Evolutionary conservation across 1,140 invertebrate genomes (phyloP).

Genomic region (Trachymyrmex septentrionalis): DNA sequence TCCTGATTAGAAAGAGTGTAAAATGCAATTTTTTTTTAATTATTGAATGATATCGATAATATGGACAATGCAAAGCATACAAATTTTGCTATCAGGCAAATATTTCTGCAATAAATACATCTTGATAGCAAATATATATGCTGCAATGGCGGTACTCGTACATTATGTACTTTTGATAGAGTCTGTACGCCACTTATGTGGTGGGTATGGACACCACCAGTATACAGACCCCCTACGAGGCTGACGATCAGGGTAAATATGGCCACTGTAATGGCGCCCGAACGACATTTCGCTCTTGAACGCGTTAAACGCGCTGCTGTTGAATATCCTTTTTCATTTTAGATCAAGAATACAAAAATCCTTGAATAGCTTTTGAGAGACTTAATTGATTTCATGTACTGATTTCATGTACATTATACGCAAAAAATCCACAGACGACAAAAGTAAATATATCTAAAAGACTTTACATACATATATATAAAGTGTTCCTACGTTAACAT

Average conservation of each 20-base stretch:
- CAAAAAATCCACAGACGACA: background rate
- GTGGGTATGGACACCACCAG: conserved; percentile 78
- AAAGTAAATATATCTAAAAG: background rate
- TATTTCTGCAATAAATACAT: conserved; percentile 2
- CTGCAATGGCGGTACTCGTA: background rate
- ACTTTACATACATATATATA: background rate
- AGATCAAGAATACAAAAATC: conserved; percentile 31
- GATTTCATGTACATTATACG: conserved; percentile 12
- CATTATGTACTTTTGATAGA: conserved; percentile 71
- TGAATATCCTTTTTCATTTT: conserved; percentile 6
- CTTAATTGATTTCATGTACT: background rate
- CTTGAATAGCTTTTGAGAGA: background rate
- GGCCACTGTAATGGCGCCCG: conserved; percentile 84
- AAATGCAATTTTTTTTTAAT: background rate
- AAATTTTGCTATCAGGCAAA: conserved; percentile 23
- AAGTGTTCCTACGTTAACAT: too few species aligned
- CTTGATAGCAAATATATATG: background rate
- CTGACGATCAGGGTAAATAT: conserved; percentile 83
- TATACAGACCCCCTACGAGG: conserved; percentile 76
- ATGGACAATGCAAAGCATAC: conserved; percentile 5
- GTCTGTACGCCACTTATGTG: conserved; percentile 81
- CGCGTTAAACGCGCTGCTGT: conserved; percentile 52
- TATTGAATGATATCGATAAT: background rate
- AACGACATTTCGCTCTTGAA: conserved; percentile 74
- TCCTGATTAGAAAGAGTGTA: background rate